A percentile compares a stretch with the other conserved stretches of the same genome.
These are phyloP conservation scores for Astur gentilis DNA, from an alignment of 2,113 vertebrate genomes.

Conservation along the genomic window DNA sequence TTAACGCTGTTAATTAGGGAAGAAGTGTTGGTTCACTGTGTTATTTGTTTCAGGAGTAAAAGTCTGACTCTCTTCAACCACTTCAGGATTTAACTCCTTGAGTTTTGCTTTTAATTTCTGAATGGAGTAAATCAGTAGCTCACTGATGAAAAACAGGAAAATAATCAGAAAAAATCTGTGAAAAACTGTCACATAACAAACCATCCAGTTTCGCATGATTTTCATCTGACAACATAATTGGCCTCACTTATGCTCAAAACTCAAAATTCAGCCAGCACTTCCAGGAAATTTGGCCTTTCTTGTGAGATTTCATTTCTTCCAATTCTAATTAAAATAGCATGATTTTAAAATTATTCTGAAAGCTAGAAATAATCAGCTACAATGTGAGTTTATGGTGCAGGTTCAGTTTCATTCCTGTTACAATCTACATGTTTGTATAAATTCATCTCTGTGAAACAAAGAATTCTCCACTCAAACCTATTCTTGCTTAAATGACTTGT, in stretches of 20 bases:
- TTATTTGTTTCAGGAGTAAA: not conserved
- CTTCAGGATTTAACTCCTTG: not conserved
- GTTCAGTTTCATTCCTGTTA: not conserved
- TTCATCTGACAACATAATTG: not conserved
- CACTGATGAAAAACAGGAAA: not conserved
- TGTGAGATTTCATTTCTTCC: not conserved
- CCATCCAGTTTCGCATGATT: not conserved
- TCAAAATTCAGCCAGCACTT: not conserved
- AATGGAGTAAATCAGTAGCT: not conserved
- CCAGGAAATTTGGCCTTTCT: not conserved
- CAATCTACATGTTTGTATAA: not conserved
- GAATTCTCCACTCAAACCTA: not conserved
- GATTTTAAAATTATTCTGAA: not conserved
- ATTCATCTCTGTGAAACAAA: not conserved
- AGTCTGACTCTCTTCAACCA: not conserved
- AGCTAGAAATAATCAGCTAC: not conserved
- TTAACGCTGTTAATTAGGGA: not conserved
- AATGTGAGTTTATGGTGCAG: not conserved
- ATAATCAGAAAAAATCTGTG: not conserved
- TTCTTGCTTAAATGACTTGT: not conserved
- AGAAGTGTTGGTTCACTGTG: not conserved
- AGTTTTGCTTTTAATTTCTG: not conserved
- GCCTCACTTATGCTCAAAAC: not conserved
- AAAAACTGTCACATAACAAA: not conserved
- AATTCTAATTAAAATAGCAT: not conserved